phyloP scores from a whole-genome alignment of 2,888 invertebrate species.

The Apotomis turbidana region DNA sequence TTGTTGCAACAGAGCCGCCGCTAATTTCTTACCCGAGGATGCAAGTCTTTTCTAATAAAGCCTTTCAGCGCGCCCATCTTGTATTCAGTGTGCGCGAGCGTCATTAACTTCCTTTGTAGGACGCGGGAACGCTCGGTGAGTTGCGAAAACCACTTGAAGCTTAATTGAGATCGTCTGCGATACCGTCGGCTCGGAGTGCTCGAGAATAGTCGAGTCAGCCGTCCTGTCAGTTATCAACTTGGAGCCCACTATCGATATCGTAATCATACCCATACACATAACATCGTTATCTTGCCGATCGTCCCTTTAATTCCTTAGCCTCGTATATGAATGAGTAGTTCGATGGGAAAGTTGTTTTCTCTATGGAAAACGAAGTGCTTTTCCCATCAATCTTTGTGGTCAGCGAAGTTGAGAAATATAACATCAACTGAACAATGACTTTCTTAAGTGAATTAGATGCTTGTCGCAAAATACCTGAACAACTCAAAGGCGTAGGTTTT shows the following conservation, averaged over 20 bases:
- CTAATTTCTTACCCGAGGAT: constrained; percentile 59
- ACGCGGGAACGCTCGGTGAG: constrained; percentile 62
- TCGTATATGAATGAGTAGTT: too few species aligned
- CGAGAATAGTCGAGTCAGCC: constrained; percentile 54
- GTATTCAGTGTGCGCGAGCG: constrained; percentile 67
- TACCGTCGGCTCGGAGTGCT: constrained; percentile 49
- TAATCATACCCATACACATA: constrained; percentile 9
- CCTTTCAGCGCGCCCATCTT: constrained; percentile 61
- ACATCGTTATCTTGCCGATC: constrained; percentile 23
- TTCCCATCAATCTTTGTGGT: too few species aligned
- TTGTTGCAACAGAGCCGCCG: constrained; percentile 32
- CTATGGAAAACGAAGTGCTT: too few species aligned
- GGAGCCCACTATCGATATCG: constrained; percentile 43
- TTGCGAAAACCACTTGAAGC: constrained; percentile 71
- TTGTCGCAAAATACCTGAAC: not conserved
- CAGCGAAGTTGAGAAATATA: not conserved
- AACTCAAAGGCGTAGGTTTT: constrained; percentile 5
- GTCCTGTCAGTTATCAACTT: constrained; percentile 54
- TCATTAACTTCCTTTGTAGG: constrained; percentile 75
- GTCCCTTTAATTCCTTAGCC: too few species aligned
- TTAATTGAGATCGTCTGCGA: constrained; percentile 73
- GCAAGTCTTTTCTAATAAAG: constrained; percentile 68
- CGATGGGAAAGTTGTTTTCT: too few species aligned
- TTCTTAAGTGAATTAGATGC: not conserved
- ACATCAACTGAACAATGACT: not conserved